Evolutionary conservation across 2,113 vertebrate genomes (phyloP).

Genomic region (Amphiprion ocellaris): DNA sequence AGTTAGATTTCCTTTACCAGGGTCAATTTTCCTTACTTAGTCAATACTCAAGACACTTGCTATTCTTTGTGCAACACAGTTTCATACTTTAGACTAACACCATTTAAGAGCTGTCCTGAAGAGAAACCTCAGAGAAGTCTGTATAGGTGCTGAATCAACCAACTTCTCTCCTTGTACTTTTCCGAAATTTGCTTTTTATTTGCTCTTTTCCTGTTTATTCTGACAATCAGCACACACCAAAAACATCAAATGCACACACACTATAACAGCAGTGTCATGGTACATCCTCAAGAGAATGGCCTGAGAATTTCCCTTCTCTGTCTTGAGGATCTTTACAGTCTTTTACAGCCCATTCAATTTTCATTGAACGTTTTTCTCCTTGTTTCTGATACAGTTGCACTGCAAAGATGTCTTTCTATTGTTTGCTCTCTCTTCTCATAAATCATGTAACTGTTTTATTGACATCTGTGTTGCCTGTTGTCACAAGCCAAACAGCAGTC

Average conservation of each 20-base stretch:
- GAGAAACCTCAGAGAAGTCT: conserved; percentile 62
- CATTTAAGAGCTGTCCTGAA: conserved; percentile 28
- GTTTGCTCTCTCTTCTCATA: conserved; percentile 75
- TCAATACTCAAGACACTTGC: not conserved
- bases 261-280: conserved; percentile 33
- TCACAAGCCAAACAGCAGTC: conserved; percentile 13
- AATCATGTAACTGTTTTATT: conserved; percentile 30
- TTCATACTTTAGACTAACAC: conserved; percentile 30
- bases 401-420: conserved; percentile 79
- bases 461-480: conserved; percentile 17
- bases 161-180: conserved; percentile 52
- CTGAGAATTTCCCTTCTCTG: conserved; percentile 20
- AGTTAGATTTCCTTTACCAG: conserved; percentile 26
- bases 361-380: conserved; percentile 53
- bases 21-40: conserved; percentile 19
- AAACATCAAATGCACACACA: conserved; percentile 50
- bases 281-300: conserved; percentile 37
- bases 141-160: conserved; percentile 72
- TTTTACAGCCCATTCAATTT: conserved; percentile 18
- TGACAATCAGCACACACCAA: conserved; percentile 80
- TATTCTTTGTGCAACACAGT: conserved; percentile 8
- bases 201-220: conserved; percentile 49
- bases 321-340: conserved; percentile 39
- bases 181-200: conserved; percentile 22
- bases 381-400: conserved; percentile 70